Conservation (phyloP, 2,797 vertebrate species). For the Phyllotis vaccarum region DNA sequence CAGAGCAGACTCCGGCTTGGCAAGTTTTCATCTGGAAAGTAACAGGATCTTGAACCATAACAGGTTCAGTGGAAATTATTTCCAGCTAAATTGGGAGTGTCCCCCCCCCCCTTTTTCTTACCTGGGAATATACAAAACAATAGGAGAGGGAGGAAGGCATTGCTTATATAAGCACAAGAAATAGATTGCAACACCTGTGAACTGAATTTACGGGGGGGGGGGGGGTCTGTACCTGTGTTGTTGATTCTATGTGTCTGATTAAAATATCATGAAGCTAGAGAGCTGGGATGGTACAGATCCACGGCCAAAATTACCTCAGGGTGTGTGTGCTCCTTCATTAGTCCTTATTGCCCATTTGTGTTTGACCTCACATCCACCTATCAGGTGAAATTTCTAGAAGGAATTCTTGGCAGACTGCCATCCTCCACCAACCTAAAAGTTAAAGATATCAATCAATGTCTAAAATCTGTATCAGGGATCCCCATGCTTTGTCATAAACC, state of each 20-base stretch:
- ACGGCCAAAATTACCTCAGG: not conserved
- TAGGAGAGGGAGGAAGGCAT: not conserved
- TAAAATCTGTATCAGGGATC: not conserved
- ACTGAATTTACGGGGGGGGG: not conserved
- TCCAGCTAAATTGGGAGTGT: too few relatives aligned
- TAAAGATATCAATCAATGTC: not conserved
- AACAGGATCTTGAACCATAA: not conserved
- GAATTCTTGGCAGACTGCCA: not conserved
- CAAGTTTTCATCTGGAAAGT: not conserved
- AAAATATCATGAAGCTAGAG: not conserved
- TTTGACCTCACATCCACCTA: not conserved
- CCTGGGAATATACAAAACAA: not conserved
- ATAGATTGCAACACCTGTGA: not conserved
- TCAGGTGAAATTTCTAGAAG: not conserved
- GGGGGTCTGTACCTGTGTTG: not conserved
- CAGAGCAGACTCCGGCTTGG: not conserved
- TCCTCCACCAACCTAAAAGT: not conserved
- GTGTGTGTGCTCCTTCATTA: not conserved
- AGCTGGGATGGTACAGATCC: not conserved
- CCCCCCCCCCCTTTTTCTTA: not conserved
- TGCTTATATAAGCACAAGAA: not conserved
- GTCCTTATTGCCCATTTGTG: not conserved
- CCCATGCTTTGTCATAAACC: not conserved
- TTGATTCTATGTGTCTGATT: not conserved
- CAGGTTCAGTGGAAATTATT: not conserved